A percentile compares a stretch with the other conserved stretches of the same genome.
phyloP scores from a whole-genome alignment of 2,888 invertebrate species.

The Chrysolina oricalcia region DNA sequence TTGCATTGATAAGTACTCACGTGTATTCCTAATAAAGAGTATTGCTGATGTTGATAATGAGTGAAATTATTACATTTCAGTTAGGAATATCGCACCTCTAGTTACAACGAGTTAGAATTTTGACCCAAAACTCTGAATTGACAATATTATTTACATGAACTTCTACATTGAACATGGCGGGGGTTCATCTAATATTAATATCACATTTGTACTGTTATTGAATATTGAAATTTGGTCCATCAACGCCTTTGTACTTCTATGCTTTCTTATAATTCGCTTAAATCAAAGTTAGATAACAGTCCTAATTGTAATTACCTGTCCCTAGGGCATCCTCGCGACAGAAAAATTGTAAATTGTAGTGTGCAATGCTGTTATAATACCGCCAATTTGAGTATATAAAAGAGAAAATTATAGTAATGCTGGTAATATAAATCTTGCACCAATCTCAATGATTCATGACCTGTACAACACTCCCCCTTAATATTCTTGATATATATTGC shows the following conservation, averaged over 20 bases:
- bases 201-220: background rate
- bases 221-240: background rate
- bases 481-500: background rate
- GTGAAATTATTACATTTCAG: no score
- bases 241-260: constrained; percentile 1
- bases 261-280: background rate
- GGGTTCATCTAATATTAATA: no score
- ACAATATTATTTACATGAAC: no score
- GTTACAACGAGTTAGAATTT: no score
- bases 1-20: no score
- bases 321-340: background rate
- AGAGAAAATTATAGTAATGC: constrained; percentile 42
- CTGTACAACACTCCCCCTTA: constrained; percentile 27
- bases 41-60: no score
- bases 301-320: background rate
- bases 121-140: no score
- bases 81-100: no score
- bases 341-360: constrained; percentile 11
- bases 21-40: no score
- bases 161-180: no score
- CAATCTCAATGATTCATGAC: constrained; percentile 39
- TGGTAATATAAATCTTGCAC: constrained; percentile 36
- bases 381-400: constrained; percentile 17
- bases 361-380: constrained; percentile 24
- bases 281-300: constrained; percentile 10